A percentile compares a stretch with the other conserved stretches of the same genome.
Evolutionary conservation across 2,888 invertebrate species (phyloP).

Genomic region (Cryptocheilus praepositus): DNA sequence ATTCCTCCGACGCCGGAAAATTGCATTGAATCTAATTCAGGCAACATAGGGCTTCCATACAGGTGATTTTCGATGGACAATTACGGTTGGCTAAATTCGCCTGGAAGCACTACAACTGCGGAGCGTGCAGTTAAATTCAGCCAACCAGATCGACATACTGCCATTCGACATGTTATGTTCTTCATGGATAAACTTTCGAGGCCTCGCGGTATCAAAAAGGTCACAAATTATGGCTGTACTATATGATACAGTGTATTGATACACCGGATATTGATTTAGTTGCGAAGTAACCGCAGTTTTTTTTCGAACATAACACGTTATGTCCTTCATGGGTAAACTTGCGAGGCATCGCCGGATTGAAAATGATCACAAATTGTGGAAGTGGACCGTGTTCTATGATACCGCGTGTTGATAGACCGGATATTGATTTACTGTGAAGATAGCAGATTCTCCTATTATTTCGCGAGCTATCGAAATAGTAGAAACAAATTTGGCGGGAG

Average conservation of each 20-base stretch:
- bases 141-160: constrained; percentile 26
- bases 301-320: no score
- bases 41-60: constrained; percentile 29
- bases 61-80: constrained; percentile 22
- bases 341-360: constrained; percentile 37
- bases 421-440: constrained; percentile 43
- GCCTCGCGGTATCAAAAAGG: constrained; percentile 42
- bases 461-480: background rate
- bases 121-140: constrained; percentile 34
- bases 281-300: no score
- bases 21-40: no score
- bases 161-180: constrained; percentile 40
- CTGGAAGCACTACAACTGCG: constrained; percentile 37
- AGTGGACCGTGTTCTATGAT: background rate
- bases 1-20: no score
- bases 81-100: constrained; percentile 31
- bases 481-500: no score
- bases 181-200: constrained; percentile 27
- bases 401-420: constrained; percentile 10
- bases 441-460: constrained; percentile 23
- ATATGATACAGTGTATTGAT: background rate
- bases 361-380: constrained; percentile 44
- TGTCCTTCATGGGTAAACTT: constrained; percentile 33
- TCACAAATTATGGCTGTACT: constrained; percentile 36
- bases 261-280: constrained; percentile 40